These are phyloP conservation scores for Cacatua alba DNA, from an alignment of 2,113 vertebrate genomes.

Conservation along the genomic window DNA sequence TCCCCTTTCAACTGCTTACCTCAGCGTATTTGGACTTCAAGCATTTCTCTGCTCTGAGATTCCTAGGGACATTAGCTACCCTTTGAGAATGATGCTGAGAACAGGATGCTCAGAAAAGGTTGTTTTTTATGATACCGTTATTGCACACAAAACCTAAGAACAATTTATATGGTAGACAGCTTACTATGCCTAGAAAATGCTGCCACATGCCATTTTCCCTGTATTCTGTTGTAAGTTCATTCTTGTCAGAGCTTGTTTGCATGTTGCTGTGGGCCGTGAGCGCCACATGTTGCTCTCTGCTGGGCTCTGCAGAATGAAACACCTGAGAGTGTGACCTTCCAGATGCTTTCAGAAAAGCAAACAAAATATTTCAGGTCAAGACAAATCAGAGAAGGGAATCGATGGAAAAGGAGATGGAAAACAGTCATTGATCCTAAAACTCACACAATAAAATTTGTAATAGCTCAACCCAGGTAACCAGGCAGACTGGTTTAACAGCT, in stretches of 20 bases:
- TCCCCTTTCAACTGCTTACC: neutral
- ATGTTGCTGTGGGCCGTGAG: neutral
- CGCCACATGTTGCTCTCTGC: accelerated
- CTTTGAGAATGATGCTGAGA: neutral
- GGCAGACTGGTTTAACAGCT: neutral
- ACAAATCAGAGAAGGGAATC: conserved; percentile 5
- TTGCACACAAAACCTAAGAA: neutral
- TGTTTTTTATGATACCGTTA: neutral
- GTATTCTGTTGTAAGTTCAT: neutral
- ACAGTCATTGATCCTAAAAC: conserved; percentile 13
- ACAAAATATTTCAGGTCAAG: neutral
- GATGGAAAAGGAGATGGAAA: neutral
- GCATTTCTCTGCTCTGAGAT: neutral
- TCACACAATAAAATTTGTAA: neutral
- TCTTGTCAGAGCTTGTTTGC: neutral
- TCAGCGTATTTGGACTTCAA: neutral
- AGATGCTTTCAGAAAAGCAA: neutral
- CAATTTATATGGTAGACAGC: neutral
- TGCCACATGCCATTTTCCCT: neutral
- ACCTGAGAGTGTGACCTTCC: neutral
- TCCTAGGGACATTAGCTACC: neutral
- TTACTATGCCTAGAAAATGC: neutral
- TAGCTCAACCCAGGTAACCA: conserved; percentile 11
- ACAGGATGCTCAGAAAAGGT: neutral
- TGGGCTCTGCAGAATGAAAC: neutral